Base-by-base conservation (phyloP, 1,140 invertebrate genomes). In the Ditylenchus dipsaci region DNA sequence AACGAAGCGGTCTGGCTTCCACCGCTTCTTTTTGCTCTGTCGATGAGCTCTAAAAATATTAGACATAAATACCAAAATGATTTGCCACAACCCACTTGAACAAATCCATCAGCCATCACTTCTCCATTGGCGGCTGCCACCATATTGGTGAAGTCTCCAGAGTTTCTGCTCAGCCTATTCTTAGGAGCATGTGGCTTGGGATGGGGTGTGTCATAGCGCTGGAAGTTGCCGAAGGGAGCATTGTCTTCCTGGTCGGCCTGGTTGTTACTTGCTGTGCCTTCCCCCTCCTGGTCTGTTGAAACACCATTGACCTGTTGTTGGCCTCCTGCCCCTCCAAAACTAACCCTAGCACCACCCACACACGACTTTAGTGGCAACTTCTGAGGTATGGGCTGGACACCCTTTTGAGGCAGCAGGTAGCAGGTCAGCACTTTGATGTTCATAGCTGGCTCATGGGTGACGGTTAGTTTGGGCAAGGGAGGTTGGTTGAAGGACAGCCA, bases 401-500 rank as follows among this genome's bases (percentile, higher is more conserved):
- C 86, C 78, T 94, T 88, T 84, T 98, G 95, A 27, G 95, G 95
- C 68, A 98, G 84, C 38, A 98, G 88, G 85, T 96, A 98, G 85
- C 95, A 97, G 17, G 94, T 97, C 60, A 98, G 87, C 38, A 97
- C 92, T 82, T 93, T 90, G 82, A 94, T 89, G 5, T 91, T 91
- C 67, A 73, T 84, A 60, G 68, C 43, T 27, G 81, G 80, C 65
- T 86, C 84, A 21, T 84, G 87, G 82, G 97, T 95, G 27, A 91
- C 92, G 86, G 97, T 95, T 84, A 98, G 97, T 80, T 94, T 96
- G 53, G 97, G 87, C 88, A 98, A 89, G 1, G 98, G 93, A 26
- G 95, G 92, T 74, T 86, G 96, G 85, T 97, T 98, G 85, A 98
- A 94, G 38, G 94, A 94, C 74, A 99, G 84, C 96, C 96, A 99